Evolutionary conservation across 2,113 vertebrate genomes (phyloP).

Genomic region (Spheniscus mendiculus): DNA sequence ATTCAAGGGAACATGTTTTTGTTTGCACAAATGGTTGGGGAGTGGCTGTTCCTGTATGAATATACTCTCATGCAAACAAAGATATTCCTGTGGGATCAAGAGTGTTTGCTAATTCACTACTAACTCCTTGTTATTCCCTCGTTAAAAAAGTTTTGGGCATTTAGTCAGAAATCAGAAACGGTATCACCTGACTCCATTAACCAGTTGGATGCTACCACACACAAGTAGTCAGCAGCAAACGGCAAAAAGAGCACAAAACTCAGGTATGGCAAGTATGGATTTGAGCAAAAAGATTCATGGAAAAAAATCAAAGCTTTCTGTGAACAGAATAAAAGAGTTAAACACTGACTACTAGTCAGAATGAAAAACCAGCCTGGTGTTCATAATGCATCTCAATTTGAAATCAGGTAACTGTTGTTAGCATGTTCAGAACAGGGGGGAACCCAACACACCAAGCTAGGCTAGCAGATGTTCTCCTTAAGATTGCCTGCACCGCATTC

Average conservation of each 20-base stretch:
- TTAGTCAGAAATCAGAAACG: neutral
- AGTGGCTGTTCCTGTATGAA: conserved; percentile 20
- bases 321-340: neutral
- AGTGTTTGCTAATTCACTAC: neutral
- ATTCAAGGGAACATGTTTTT: conserved; percentile 49
- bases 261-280: neutral
- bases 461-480: neutral
- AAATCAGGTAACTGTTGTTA: neutral
- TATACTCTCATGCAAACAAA: conserved; percentile 8
- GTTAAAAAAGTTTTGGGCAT: neutral
- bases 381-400: neutral
- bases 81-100: conserved; percentile 16
- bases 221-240: neutral
- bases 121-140: neutral
- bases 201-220: neutral
- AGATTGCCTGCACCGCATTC: neutral
- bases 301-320: neutral
- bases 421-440: neutral
- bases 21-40: conserved; percentile 44
- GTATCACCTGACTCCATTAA: neutral
- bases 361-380: neutral
- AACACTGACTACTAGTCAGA: neutral
- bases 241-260: neutral
- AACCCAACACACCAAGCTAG: neutral
- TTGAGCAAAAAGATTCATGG: neutral